Evolutionary conservation across 2,888 invertebrate genomes (phyloP).

Genomic region (Acrobasis suavella): DNA sequence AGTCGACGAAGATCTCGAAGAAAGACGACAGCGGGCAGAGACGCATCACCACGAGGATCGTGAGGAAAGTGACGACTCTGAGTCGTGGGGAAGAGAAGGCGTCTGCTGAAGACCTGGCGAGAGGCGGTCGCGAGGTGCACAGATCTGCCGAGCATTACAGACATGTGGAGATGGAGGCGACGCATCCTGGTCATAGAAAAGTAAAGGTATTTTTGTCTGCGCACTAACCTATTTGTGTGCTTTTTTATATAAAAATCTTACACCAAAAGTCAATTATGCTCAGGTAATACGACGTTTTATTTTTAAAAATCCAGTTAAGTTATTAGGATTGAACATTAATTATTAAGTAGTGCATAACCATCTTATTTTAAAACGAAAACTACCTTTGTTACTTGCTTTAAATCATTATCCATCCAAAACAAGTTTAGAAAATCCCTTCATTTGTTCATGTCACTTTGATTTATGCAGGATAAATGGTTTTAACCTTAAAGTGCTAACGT

Average conservation of each 20-base stretch:
- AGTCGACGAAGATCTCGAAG: conserved; percentile 91
- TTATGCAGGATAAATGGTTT: too few relatives aligned
- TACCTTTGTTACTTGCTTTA: too few relatives aligned
- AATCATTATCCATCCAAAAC: too few relatives aligned
- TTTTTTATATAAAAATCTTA: conserved; percentile 2
- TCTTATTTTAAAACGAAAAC: too few relatives aligned
- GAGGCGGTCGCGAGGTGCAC: conserved; percentile 82
- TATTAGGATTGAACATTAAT: too few relatives aligned
- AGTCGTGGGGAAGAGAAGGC: conserved; percentile 93
- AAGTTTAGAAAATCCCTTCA: too few relatives aligned
- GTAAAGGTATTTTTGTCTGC: conserved; percentile 85
- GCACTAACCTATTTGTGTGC: conserved; percentile 25
- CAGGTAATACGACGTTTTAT: neutral
- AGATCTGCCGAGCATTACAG: conserved; percentile 82
- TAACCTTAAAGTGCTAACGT: too few relatives aligned
- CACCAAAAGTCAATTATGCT: neutral
- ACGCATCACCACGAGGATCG: conserved; percentile 92
- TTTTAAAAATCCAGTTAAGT: too few relatives aligned
- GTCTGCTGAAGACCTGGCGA: conserved; percentile 86
- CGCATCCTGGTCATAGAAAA: conserved; percentile 87
- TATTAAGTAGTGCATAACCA: too few relatives aligned
- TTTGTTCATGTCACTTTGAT: too few relatives aligned
- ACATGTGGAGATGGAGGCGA: conserved; percentile 81
- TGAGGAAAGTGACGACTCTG: conserved; percentile 93
- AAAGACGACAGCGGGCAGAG: conserved; percentile 90